phyloP scores from a whole-genome alignment of 2,888 invertebrate genomes.

The Nasonovia ribisnigri region DNA sequence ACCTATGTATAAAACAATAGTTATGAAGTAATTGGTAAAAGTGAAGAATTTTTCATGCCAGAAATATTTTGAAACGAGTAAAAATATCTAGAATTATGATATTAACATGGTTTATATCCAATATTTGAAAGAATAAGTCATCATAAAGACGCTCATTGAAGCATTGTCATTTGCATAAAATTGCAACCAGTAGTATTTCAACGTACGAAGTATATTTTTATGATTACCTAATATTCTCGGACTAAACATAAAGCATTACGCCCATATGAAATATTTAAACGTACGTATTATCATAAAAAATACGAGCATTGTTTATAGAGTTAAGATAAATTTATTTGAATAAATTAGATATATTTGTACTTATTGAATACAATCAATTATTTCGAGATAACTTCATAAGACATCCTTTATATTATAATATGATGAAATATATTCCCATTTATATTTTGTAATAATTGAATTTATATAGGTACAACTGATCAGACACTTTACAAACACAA shows the following conservation, averaged over 20 bases:
- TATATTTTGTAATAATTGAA: not conserved
- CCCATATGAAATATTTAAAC: not conserved
- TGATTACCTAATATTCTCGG: not conserved
- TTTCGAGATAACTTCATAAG: not conserved
- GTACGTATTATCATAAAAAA: not conserved
- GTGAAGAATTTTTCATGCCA: not conserved
- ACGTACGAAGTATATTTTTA: not conserved
- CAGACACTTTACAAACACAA: not conserved
- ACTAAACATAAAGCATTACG: not conserved
- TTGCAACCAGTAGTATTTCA: not conserved
- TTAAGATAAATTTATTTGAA: not conserved
- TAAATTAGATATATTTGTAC: not conserved
- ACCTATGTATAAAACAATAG: not conserved
- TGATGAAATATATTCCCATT: not conserved
- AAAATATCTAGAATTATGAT: not conserved
- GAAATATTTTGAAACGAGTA: not conserved
- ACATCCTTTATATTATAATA: not conserved
- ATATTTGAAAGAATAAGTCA: not conserved
- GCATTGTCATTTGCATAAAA: not conserved
- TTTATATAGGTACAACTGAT: not conserved
- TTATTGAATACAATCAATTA: not conserved
- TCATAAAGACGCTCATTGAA: not conserved
- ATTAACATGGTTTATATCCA: not conserved
- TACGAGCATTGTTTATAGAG: not conserved
- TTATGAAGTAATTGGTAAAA: not conserved